These are phyloP conservation scores for Psephotus haematonotus DNA, from an alignment of 2,113 vertebrate species.

Conservation along the genomic window DNA sequence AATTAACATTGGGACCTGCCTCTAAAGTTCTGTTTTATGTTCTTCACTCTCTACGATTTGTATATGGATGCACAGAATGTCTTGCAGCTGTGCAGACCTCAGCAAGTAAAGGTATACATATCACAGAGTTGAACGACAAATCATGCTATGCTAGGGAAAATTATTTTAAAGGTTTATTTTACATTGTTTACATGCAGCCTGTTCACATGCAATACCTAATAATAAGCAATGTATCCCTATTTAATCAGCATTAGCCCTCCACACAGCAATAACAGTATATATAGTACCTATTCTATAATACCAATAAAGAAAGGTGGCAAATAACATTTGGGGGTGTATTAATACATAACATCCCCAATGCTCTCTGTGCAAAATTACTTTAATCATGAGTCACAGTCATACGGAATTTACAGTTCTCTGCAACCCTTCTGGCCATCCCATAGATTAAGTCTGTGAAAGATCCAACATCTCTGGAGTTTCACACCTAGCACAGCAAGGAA, in stretches of 20 bases:
- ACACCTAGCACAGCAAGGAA: not conserved
- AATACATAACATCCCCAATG: fast-evolving
- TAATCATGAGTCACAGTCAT: not conserved
- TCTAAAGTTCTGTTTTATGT: not conserved
- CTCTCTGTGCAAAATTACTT: not conserved
- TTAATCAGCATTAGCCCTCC: not conserved
- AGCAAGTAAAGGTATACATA: not conserved
- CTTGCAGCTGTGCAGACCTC: not conserved
- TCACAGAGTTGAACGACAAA: fast-evolving
- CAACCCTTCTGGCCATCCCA: not conserved
- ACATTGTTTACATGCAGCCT: not conserved
- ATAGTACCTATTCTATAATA: not conserved
- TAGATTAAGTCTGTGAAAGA: not conserved
- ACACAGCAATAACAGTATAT: not conserved
- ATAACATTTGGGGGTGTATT: not conserved
- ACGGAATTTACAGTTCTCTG: not conserved
- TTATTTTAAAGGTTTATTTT: not conserved
- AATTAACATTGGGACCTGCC: not conserved
- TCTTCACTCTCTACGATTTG: not conserved
- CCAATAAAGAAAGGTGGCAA: not conserved
- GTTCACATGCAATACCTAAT: not conserved
- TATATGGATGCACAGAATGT: not conserved
- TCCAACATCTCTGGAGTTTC: not conserved
- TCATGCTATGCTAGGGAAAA: not conserved
- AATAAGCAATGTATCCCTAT: not conserved